Evolutionary conservation across 2,113 vertebrate species (phyloP).

Genomic region (Calyptommatus sinebrachiatus): DNA sequence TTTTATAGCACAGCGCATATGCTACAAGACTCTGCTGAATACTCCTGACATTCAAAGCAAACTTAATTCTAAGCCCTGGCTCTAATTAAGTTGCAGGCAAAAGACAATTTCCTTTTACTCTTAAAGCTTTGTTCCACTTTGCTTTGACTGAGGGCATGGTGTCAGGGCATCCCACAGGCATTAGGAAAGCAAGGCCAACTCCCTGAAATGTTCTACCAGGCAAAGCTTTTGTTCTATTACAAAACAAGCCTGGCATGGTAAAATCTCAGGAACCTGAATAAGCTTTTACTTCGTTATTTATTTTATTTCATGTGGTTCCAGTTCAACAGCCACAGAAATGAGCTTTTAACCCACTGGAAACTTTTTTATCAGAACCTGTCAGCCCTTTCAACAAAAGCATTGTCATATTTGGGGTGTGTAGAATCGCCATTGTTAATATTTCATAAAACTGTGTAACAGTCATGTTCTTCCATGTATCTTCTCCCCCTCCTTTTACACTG

Average conservation of each 20-base stretch:
- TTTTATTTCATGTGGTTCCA: not conserved
- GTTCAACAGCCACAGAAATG: slow-evolving; percentile 12
- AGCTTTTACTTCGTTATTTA: rapidly evolving
- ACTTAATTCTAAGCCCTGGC: not conserved
- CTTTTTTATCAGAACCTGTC: slow-evolving; percentile 22
- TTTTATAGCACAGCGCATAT: not conserved
- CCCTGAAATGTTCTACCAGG: not conserved
- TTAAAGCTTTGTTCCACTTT: not conserved
- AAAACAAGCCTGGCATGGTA: not conserved
- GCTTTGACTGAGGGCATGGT: not conserved
- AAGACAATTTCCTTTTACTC: slow-evolving; percentile 5
- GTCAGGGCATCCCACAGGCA: not conserved
- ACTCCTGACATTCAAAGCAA: not conserved
- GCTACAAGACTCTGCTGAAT: not conserved
- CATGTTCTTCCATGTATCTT: slow-evolving; percentile 55
- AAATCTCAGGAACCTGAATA: not conserved
- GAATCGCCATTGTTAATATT: slow-evolving; percentile 61
- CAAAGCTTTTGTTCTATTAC: not conserved
- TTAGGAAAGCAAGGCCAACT: not conserved
- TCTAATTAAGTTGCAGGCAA: not conserved
- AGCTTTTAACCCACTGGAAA: slow-evolving; percentile 29
- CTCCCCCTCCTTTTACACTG: slow-evolving; percentile 34
- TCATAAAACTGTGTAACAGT: slow-evolving; percentile 64
- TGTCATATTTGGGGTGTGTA: slow-evolving; percentile 18
- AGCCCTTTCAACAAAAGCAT: slow-evolving; percentile 38